Evolutionary conservation across 2,797 vertebrate species (phyloP).

Genomic region (Smutsia temminckii): DNA sequence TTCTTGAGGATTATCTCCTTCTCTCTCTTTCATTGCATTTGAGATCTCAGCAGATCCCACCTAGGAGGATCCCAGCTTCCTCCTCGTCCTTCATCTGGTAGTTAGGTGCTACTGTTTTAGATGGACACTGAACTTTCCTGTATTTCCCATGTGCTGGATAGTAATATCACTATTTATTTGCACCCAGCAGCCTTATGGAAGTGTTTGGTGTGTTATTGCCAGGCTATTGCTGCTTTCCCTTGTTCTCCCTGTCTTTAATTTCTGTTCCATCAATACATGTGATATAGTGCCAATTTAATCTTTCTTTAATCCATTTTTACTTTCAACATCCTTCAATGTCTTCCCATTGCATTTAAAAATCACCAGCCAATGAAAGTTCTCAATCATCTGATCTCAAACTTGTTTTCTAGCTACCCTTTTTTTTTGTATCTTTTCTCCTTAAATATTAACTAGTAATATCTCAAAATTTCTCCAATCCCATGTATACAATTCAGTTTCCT

Average conservation of each 20-base stretch:
- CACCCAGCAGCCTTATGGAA: not conserved
- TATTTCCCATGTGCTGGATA: not conserved
- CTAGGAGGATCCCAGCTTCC: not conserved
- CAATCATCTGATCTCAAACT: not conserved
- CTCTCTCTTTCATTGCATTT: not conserved
- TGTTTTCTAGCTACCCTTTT: not conserved
- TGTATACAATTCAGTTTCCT: not conserved
- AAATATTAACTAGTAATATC: not conserved
- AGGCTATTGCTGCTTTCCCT: not conserved
- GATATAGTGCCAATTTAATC: not conserved
- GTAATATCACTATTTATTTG: not conserved
- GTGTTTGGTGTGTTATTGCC: not conserved
- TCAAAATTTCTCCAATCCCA: not conserved
- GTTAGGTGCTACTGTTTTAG: not conserved
- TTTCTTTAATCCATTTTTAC: not conserved
- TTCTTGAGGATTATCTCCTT: not conserved
- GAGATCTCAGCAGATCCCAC: not conserved
- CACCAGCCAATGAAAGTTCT: not conserved
- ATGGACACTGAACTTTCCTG: not conserved
- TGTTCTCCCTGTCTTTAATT: not conserved
- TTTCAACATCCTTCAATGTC: not conserved
- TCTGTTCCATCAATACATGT: not conserved
- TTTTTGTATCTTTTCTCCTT: not conserved
- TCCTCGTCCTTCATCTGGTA: not conserved
- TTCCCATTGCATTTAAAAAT: not conserved